Evolutionary conservation across 2,797 vertebrate genomes (phyloP).

Genomic region (Oryzias dopingdopingensis): DNA sequence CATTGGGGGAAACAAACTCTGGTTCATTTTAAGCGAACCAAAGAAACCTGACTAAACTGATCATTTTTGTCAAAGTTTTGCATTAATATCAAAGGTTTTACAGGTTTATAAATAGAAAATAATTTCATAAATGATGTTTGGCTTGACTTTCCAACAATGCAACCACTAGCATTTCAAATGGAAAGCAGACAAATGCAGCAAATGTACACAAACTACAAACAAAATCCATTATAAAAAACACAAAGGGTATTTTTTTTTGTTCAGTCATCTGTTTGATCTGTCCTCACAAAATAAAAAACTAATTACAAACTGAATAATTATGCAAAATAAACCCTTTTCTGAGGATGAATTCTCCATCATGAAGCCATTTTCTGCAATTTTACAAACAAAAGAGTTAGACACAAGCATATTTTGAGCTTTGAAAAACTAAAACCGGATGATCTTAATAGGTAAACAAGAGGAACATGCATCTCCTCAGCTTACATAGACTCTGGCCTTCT

Average conservation of each 20-base stretch:
- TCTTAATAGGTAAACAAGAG: slow-evolving; percentile 23
- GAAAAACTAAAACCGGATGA: slow-evolving; percentile 17
- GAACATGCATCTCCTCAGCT: slow-evolving; percentile 34
- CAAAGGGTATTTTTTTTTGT: not conserved
- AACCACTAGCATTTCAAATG: too few relatives aligned
- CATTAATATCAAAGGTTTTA: too few relatives aligned
- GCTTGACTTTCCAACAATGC: too few relatives aligned
- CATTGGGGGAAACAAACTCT: too few relatives aligned
- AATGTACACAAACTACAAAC: too few relatives aligned
- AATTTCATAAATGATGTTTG: too few relatives aligned
- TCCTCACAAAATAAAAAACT: not conserved
- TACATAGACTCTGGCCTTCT: slow-evolving; percentile 21
- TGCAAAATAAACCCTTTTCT: slow-evolving; percentile 5
- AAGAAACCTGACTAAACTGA: not conserved
- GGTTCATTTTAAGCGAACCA: too few relatives aligned
- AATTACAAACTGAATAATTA: not conserved
- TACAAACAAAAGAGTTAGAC: slow-evolving; percentile 5
- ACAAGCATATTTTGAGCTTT: slow-evolving; percentile 5
- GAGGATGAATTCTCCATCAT: not conserved
- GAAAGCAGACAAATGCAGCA: too few relatives aligned
- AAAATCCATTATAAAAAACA: too few relatives aligned
- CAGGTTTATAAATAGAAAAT: too few relatives aligned
- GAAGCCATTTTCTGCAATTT: not conserved
- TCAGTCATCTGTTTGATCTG: not conserved
- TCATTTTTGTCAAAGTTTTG: not conserved